Base-by-base conservation (phyloP, 2,797 vertebrate genomes). In the Rhadinocentrus ornatus region DNA sequence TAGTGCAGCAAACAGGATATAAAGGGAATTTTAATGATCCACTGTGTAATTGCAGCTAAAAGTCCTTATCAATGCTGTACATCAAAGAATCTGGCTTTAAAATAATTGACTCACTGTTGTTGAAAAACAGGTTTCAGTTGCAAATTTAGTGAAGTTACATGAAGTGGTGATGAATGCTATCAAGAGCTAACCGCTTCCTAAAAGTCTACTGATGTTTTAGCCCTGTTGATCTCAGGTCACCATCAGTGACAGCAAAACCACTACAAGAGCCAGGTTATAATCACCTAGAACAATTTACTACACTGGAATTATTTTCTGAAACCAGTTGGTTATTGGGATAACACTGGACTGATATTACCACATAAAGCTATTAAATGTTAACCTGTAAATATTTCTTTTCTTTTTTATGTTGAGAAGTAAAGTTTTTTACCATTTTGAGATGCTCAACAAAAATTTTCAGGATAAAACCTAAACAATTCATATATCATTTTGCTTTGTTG, bases 311-410 rank as follows among this genome's bases (percentile, higher is more conserved):
- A 15, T 29, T 54, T 53, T 6, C 26, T 54, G 26, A 29, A 54
- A 12, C 24, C 50, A 53, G 44, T 20, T 20, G 7, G 6, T n/a
- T 7, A 20, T 3, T 46, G 18, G 6, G n/a, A 9, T 3, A 20
- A 46, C 44, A 46, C 44, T 46, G 20, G 18, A 16, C 44, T 46
- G 18, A 20, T 44, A 44, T 44, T 20, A 39, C 15, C 37, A 39
- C 11, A 37, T 18, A 44, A 20, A 20, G 10, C 3, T 2, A 22
- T 50, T 50, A 22, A n/a, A 48, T n/a, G 44, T 2, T 9, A 50
- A 50, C 46, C 3, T 87, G 83, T 90, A 87, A 76, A 88, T 87
- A 81, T 20, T 63, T 11, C 18, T 26, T 57, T 29, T 46, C 4
- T 32, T 61, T 22, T 20, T 48, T 26, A 4, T 46, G 57, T 50